Base-by-base conservation (phyloP, 2,113 vertebrate species). In the Tachysurus fulvidraco region DNA sequence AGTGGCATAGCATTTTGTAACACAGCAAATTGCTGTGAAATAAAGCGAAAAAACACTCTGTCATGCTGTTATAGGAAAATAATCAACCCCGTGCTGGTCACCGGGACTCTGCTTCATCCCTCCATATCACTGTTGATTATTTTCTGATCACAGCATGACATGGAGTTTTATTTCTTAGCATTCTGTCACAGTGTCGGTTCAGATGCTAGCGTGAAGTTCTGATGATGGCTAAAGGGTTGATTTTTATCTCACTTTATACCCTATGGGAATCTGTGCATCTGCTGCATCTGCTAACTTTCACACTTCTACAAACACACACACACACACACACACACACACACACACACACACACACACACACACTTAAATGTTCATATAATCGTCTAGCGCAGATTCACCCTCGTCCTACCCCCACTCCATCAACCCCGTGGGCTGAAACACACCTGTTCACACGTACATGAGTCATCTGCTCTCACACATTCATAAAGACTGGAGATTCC, bases 261-360 rank as follows among this genome's bases (percentile, higher is more conserved):
- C 73, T 80, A 16, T 81, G 86, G 87, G 85, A 87, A 10, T 73
- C 52, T 28, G 30, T 59, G 17, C 69, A 71, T 71, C 69, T 44
- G 73, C 25, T 30, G 74, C 84, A 83, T 85, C 77, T 90, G 86
- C 55, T 86, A 69, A 60, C 73, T 59, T 87, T 90, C 52, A 87
- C 88, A 86, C 30, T 67, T 76, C 62, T 36, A 41, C 23, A 78
- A 60, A 85, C 79, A 78, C 30, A 87, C 57, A 50, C 71, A 86
- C 41, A 83, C 67, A 36, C 79, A 55, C 81, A 36, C 23, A 46
- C 23, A 85, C 84, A 85, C 52, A 73, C 12, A n/a, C n/a, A n/a
- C n/a, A n/a, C n/a, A n/a, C 64, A 46, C n/a, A 69, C 78, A 84
- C 79, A 55, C 81, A 36, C 23, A 46, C 23, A 85, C 84, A 85